Evolutionary conservation across 2,888 invertebrate genomes (phyloP).

Genomic region (Leucophenga montana): DNA sequence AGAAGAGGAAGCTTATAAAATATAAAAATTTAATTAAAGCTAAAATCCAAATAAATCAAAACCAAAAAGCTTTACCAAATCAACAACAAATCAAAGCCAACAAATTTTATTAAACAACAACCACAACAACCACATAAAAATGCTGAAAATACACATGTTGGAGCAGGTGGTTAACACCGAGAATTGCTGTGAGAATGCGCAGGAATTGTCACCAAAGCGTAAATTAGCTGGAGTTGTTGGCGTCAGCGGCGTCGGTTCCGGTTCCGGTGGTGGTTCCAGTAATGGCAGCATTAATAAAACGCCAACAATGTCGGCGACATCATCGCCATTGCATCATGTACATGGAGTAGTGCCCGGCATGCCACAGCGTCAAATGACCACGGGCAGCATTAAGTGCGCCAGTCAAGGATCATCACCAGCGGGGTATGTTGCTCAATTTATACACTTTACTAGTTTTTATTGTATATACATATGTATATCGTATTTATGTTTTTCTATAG

Average conservation of each 20-base stretch:
- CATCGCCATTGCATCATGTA: slow-evolving; percentile 65
- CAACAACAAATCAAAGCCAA: slow-evolving; percentile 30
- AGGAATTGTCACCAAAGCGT: slow-evolving; percentile 59
- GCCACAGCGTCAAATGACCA: slow-evolving; percentile 62
- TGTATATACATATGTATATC: no score
- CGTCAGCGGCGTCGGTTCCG: no score
- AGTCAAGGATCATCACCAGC: slow-evolving; percentile 72
- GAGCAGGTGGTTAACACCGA: slow-evolving; percentile 83
- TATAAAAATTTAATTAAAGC: slow-evolving; percentile 40
- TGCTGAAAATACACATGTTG: slow-evolving; percentile 86
- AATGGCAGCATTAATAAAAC: slow-evolving; percentile 56
- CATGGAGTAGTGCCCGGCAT: slow-evolving; percentile 49
- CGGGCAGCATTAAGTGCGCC: slow-evolving; percentile 60
- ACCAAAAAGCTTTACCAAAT: slow-evolving; percentile 27
- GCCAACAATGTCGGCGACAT: slow-evolving; percentile 63
- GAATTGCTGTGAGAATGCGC: slow-evolving; percentile 58
- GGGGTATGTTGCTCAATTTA: slow-evolving; percentile 61
- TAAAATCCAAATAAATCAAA: slow-evolving; percentile 52
- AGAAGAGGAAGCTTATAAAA: background rate
- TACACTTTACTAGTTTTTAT: no score
- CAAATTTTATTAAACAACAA: slow-evolving; percentile 32
- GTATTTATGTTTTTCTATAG: background rate
- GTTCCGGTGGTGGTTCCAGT: slow-evolving; percentile 53
- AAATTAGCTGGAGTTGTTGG: slow-evolving; percentile 52
- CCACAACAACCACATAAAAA: slow-evolving; percentile 65